Conservation (phyloP, 2,113 vertebrate genomes). For the Carassius gibelio region DNA sequence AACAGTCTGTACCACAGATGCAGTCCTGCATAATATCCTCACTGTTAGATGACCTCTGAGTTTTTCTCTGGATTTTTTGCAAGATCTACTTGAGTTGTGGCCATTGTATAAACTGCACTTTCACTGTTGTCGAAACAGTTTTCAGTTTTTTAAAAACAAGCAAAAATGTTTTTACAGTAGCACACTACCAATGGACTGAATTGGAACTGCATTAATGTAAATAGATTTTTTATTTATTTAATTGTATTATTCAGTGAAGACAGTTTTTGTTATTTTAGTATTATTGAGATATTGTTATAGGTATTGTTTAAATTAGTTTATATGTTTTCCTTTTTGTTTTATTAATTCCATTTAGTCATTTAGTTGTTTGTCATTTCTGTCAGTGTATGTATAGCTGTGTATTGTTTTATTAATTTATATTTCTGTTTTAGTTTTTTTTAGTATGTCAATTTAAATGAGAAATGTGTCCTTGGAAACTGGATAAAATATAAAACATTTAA, state of each 20-base stretch:
- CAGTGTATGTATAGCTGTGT: no score
- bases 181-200: no score
- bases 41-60: slow-evolving; percentile 27
- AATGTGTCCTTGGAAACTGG: neutral
- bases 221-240: neutral
- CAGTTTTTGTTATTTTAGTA: no score
- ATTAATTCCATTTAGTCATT: no score
- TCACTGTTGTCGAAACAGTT: neutral
- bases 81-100: neutral
- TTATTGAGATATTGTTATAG: no score
- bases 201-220: neutral
- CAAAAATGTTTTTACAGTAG: neutral
- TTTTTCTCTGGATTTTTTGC: neutral
- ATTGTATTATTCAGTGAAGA: no score
- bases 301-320: no score
- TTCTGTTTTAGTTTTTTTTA: no score
- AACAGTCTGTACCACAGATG: slow-evolving; percentile 24
- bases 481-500: no score
- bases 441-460: neutral
- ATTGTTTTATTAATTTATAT: no score
- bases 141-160: neutral
- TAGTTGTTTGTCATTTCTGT: no score
- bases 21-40: neutral
- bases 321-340: no score
- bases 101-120: neutral